Base-by-base conservation (phyloP, 64 coral and sea anemone genomes). In the Actinia tenebrosa region DNA sequence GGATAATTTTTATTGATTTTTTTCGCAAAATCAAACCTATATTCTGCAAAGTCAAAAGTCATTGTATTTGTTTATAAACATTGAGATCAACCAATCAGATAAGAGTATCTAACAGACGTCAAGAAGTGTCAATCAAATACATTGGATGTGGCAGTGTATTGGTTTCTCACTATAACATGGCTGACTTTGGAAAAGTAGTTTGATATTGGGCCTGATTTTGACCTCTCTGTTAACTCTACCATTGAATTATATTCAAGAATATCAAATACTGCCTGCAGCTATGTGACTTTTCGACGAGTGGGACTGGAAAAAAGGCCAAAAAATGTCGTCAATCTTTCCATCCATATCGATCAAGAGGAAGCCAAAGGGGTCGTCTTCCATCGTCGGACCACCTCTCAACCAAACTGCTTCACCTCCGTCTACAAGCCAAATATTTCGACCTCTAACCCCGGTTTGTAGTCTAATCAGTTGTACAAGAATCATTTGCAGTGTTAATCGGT, bases 381-480 rank as follows among this genome's bases (percentile, higher is more conserved):
- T 17, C 46, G 84, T 58, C 84, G 56, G 56, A 77, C 37, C 86
- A 77, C 37, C 86, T 83, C 27, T 77, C 90, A 86, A 16, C 94
- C 88, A 88, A 87, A 53, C 87, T 89, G 87, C 43, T 90, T 86
- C 52, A 77, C 60, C 83, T 46, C 68, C 30, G 79, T 60, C 88
- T 60, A 72, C 81, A 45, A 77, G 80, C 68, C 91, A 85, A 62
- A 85, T 82, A 54, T 52, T 96, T 56, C 84, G 86, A 81, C 94
- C 94, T 79, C 58, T 92, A 53, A 96, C 94, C 61, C 94, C 94
- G 94, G 94, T 96, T 90, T 30, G 94, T 96, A 60, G 37, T 71
- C 83, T 77, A 56, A 79, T 83, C 45, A 72, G 37, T 82, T 86
- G 46, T 50, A 62, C 50, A 60, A 85, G 37, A 56, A 64, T 85